Base-by-base conservation (phyloP, 2,888 invertebrate genomes). In the Thalpophila matura region DNA sequence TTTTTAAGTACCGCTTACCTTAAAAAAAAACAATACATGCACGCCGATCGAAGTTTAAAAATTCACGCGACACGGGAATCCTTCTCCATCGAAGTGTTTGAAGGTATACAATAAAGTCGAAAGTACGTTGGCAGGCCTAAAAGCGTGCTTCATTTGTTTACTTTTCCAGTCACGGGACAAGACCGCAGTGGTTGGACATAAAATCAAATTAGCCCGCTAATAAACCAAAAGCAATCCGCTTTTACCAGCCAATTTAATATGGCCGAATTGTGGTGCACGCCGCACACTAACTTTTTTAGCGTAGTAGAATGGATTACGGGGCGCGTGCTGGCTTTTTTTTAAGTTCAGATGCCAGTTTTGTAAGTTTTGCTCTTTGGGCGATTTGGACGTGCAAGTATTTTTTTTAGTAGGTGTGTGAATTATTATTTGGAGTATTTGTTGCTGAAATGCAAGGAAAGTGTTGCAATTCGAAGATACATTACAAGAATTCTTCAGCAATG, bases 201-300 rank as follows among this genome's bases (percentile, higher is more conserved):
- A 90, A 93, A 92, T 93, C 91, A 90, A 92, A 91, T 92, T 91
- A 92, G 86, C 78, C 83, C 86, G 81, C 92, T 92, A 91, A 92
- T 92, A 92, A 92, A 92, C 87, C 90, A 91, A 87, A 88, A 84
- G 88, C 91, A 91, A 91, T 91, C 85, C 89, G 83, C 82, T 89
- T 87, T 86, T 81, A 79, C 80, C 76, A 79, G 74, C 77, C 88
- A 85, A 86, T 89, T 89, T 88, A 86, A 86, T 87, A 86, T 84
- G 84, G 79, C 82, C 80, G 77, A 82, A 78, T 67, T 74, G 77
- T 74, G 55, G 79, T 71, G 67, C 77, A 76, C 70, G 70, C 61
- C 5, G n/a, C 45, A 43, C 33, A 64, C 61, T 74, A 77, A 74
- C 74, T 74, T 77, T 74, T 79, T 79, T 72, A 74, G 56, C 64